Evolutionary conservation across 2,888 invertebrate genomes (phyloP), one percentile per base, ranked within the genome.

Genomic region (Luffia ferchaultella): DNA sequence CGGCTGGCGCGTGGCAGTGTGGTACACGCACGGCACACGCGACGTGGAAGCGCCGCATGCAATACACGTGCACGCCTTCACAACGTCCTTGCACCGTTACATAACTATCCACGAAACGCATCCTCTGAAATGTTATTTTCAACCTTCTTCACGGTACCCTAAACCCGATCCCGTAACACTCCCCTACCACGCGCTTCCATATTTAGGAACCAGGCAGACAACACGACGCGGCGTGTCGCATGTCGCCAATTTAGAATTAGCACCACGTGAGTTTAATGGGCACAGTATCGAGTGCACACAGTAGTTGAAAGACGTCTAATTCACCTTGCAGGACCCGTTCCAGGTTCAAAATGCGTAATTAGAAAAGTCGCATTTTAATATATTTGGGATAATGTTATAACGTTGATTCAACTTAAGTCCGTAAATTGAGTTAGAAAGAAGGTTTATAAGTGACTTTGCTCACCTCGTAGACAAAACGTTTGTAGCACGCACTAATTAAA

Each of bases 31-130:
- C 62, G 62, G 62, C 62, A 67, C 65, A 62, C 58, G 62, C 63
- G 57, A 60, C 63, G 57, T n/a, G n/a, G n/a, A n/a, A n/a, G n/a
- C n/a, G n/a, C 69, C 73, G 76, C 79, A 77, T 76, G 78, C 76
- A 70, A 54, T 57, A 57, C 58, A 54, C 56, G 76, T 78, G 79
- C 77, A 75, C 76, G 76, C 73, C 55, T n/a, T 57, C 62, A 60
- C 59, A 61, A 60, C 63, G 59, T 42, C 45, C 55, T 70, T 76
- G 79, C 79, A 72, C 60, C 66, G 64, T 82, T 82, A 82, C 70
- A 74, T 82, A 82, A 82, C 18, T 7, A 30, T 30, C 12, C 5
- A 40, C 16, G 15, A 12, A 2, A 42, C n/a, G 16, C 43, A n/a
- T 5, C 17, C 15, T 9, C 40, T 9, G 7, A 40, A 40, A 40